A percentile compares a stretch with the other conserved stretches of the same genome.
Conservation (phyloP, 2,888 invertebrate species). For the Agrochola lychnidis region DNA sequence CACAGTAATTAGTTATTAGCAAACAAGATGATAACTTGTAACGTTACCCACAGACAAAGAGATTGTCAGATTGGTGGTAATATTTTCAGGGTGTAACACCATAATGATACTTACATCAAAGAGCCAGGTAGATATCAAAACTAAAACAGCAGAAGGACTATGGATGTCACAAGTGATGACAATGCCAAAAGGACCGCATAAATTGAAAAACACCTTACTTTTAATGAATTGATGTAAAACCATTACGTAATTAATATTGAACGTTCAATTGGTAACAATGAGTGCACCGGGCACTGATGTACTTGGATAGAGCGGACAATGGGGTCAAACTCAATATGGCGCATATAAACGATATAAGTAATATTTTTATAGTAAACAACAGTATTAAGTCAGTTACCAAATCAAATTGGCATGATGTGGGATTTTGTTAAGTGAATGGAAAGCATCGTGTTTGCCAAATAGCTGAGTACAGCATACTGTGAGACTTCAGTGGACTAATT, state of each 20-base stretch:
- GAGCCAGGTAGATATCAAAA: background rate
- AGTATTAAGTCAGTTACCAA: background rate
- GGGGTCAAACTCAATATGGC: conserved; percentile 51
- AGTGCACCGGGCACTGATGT: conserved; percentile 35
- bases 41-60: background rate
- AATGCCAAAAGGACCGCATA: background rate
- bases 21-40: background rate
- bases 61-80: background rate
- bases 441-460: conserved; percentile 14
- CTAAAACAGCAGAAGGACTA: no score
- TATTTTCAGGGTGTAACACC: background rate
- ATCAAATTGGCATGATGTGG: background rate
- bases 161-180: background rate
- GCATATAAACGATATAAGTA: conserved; percentile 21
- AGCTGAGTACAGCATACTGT: background rate
- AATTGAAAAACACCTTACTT: conserved; percentile 23
- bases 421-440: background rate
- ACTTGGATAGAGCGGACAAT: conserved; percentile 29
- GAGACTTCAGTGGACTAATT: background rate
- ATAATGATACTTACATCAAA: background rate
- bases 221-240: conserved; percentile 36
- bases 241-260: conserved; percentile 51
- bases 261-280: conserved; percentile 42
- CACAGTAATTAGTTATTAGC: background rate
- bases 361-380: conserved; percentile 32